Evolutionary conservation across 2,113 vertebrate species (phyloP).

Genomic region (Glaucidium brasilianum): DNA sequence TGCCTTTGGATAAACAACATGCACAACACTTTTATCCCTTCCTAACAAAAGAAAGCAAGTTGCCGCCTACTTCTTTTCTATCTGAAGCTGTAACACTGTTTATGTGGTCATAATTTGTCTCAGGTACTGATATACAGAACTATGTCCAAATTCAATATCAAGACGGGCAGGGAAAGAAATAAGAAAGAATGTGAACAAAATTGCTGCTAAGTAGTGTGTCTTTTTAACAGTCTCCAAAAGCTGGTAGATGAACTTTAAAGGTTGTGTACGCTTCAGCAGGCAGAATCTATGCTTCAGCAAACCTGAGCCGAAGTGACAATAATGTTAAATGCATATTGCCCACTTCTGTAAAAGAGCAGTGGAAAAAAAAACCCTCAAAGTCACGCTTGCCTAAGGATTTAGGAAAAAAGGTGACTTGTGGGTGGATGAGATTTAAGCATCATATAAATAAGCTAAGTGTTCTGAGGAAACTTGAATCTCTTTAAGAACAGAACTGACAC

Average conservation of each 20-base stretch:
- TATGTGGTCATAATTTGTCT: not conserved
- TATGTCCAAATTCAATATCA: not conserved
- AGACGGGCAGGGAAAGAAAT: not conserved
- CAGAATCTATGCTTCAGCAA: conserved; percentile 30
- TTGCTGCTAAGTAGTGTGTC: not conserved
- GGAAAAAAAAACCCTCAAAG: not conserved
- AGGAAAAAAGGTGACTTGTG: conserved; percentile 54
- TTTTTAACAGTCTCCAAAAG: not conserved
- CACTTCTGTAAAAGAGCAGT: conserved; percentile 27
- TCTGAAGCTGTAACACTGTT: accelerated
- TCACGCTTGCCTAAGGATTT: conserved; percentile 49
- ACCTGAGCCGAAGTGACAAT: not conserved
- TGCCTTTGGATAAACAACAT: not conserved
- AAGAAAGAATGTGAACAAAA: not conserved
- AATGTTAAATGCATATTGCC: conserved; percentile 34
- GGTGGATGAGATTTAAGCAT: conserved; percentile 50
- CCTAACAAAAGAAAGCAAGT: not conserved
- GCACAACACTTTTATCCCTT: not conserved
- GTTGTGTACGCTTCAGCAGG: not conserved
- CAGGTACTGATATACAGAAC: not conserved
- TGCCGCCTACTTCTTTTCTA: not conserved
- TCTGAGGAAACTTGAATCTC: conserved; percentile 1
- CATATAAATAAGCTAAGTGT: conserved; percentile 51
- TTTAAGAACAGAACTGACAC: not conserved
- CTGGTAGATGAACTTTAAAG: conserved; percentile 23